Conservation (phyloP, 2,888 invertebrate species). For the Hypselothyrea guttata region DNA sequence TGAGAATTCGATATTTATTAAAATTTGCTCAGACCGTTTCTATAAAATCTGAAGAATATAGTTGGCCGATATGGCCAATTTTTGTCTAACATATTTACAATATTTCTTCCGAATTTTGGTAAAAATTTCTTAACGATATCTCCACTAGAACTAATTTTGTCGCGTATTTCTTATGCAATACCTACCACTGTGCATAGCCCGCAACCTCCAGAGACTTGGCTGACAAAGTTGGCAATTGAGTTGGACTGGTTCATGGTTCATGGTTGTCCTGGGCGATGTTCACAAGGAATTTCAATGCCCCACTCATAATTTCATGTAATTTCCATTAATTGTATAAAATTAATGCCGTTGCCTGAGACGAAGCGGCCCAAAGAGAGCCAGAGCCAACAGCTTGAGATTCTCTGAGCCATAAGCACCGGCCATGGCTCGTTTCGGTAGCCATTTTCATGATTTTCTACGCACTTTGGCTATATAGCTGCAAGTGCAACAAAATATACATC, state of each 20-base stretch:
- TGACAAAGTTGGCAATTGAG: slow-evolving; percentile 44
- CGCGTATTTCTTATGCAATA: neutral
- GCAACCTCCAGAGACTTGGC: slow-evolving; percentile 2
- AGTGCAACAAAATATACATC: slow-evolving; percentile 43
- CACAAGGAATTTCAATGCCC: slow-evolving; percentile 74
- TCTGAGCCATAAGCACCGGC: slow-evolving; percentile 6
- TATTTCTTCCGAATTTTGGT: too few relatives aligned
- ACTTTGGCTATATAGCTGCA: slow-evolving; percentile 70
- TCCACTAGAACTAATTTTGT: too few relatives aligned
- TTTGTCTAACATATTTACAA: too few relatives aligned
- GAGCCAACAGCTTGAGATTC: neutral
- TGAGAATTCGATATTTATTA: too few relatives aligned
- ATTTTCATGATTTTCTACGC: slow-evolving; percentile 71
- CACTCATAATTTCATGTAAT: slow-evolving; percentile 74
- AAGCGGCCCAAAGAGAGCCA: too few relatives aligned
- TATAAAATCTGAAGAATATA: too few relatives aligned
- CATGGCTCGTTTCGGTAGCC: slow-evolving; percentile 57
- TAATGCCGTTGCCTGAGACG: slow-evolving; percentile 60
- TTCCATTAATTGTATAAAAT: slow-evolving; percentile 76
- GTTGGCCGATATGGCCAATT: too few relatives aligned
- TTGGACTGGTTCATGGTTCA: slow-evolving; percentile 15
- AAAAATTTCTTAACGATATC: too few relatives aligned
- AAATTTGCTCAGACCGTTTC: too few relatives aligned
- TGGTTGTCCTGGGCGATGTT: slow-evolving; percentile 73
- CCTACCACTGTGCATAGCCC: neutral